A percentile compares a stretch with the other conserved stretches of the same genome.
These are phyloP conservation scores for Progne subis DNA, from an alignment of 2,113 vertebrate species.

Conservation along the genomic window DNA sequence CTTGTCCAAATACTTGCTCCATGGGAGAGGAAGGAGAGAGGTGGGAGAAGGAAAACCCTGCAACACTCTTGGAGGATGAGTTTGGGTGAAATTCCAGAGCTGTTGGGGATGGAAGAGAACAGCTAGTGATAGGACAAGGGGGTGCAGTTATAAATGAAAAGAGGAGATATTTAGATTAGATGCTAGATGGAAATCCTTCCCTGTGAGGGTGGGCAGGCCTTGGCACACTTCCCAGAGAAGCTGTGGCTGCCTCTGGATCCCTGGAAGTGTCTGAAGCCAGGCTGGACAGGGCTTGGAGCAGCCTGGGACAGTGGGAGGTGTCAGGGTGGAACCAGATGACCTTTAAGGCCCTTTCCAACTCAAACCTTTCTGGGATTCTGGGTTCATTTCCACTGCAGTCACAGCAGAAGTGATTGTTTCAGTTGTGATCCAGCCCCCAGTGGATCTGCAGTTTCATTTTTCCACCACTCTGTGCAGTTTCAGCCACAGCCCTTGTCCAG, in stretches of 20 bases:
- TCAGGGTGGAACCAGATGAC: fast-evolving
- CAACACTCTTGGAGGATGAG: neutral
- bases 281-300: fast-evolving
- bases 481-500: fast-evolving
- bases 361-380: neutral
- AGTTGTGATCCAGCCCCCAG: neutral
- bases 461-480: neutral
- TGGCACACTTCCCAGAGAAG: neutral
- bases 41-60: neutral
- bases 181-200: neutral
- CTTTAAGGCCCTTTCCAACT: neutral
- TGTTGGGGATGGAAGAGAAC: neutral
- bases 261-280: neutral
- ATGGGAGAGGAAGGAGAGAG: neutral
- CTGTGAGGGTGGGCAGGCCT: neutral
- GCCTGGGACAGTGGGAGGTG: fast-evolving
- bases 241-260: neutral
- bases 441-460: neutral
- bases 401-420: neutral
- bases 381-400: neutral
- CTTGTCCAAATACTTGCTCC: neutral
- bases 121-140: neutral
- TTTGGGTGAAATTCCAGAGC: neutral
- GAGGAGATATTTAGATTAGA: neutral
- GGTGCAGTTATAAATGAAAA: neutral